Evolutionary conservation across 1,140 invertebrate genomes (phyloP).

Genomic region (Pseudomyrmex sp.): DNA sequence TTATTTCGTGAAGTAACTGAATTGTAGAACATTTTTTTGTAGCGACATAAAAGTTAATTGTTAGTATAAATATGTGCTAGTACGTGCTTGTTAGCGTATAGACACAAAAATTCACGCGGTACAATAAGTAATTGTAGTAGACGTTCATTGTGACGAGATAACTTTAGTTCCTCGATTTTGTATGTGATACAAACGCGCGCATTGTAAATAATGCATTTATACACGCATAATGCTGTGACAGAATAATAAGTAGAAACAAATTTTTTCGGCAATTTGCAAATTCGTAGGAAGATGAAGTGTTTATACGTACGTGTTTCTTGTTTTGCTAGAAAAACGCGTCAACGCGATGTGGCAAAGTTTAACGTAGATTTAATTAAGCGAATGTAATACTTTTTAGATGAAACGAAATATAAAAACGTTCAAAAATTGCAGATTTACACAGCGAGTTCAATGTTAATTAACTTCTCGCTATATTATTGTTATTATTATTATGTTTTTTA

Average conservation of each 20-base stretch:
- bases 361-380: slow-evolving; percentile 8
- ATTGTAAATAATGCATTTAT: not conserved
- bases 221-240: not conserved
- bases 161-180: slow-evolving; percentile 38
- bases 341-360: slow-evolving; percentile 9
- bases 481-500: not conserved
- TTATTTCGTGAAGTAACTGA: slow-evolving; percentile 9
- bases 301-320: not conserved
- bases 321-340: slow-evolving; percentile 23
- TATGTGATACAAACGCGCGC: not conserved
- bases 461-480: too few relatives aligned
- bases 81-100: slow-evolving; percentile 12
- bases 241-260: slow-evolving; percentile 14
- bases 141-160: not conserved
- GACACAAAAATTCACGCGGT: not conserved
- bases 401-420: not conserved
- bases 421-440: not conserved
- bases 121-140: slow-evolving; percentile 38
- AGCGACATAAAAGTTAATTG: slow-evolving; percentile 18
- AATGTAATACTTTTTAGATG: not conserved
- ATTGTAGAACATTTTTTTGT: slow-evolving; percentile 7
- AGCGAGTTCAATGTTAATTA: too few relatives aligned
- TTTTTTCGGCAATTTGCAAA: slow-evolving; percentile 12
- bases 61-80: slow-evolving; percentile 22
- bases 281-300: not conserved